phyloP scores from a whole-genome alignment of 2,888 invertebrate genomes.

The Ophioninae sp. region DNA sequence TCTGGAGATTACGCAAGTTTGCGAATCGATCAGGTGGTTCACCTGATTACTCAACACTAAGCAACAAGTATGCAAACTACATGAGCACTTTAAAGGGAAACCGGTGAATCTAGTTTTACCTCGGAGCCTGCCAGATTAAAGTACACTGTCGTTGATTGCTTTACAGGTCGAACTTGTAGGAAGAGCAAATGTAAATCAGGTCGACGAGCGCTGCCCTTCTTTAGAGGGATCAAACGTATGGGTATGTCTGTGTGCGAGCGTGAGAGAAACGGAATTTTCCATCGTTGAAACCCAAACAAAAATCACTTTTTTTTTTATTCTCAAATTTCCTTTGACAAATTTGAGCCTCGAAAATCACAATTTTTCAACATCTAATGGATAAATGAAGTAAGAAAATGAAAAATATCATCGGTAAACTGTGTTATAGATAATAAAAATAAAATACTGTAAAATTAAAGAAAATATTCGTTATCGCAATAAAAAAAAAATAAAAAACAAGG shows the following conservation, averaged over 20 bases:
- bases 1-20: not conserved
- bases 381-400: too few relatives aligned
- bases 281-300: too few relatives aligned
- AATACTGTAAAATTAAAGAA: not conserved
- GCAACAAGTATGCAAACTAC: constrained; percentile 33
- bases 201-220: not conserved
- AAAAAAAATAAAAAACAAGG: too few relatives aligned
- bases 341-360: too few relatives aligned
- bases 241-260: not conserved
- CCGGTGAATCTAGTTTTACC: constrained; percentile 51
- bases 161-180: constrained; percentile 12
- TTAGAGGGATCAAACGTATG: not conserved
- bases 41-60: constrained; percentile 11
- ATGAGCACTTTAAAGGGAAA: constrained; percentile 5
- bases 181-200: constrained; percentile 4
- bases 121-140: constrained; percentile 17
- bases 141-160: constrained; percentile 9
- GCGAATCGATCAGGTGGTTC: not conserved
- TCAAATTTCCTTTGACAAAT: too few relatives aligned
- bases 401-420: too few relatives aligned
- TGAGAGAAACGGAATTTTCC: not conserved
- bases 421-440: too few relatives aligned
- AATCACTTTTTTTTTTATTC: too few relatives aligned
- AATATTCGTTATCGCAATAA: too few relatives aligned
- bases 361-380: too few relatives aligned